Conservation (phyloP, 2,888 invertebrate species). For the Mesochorus sp. region DNA sequence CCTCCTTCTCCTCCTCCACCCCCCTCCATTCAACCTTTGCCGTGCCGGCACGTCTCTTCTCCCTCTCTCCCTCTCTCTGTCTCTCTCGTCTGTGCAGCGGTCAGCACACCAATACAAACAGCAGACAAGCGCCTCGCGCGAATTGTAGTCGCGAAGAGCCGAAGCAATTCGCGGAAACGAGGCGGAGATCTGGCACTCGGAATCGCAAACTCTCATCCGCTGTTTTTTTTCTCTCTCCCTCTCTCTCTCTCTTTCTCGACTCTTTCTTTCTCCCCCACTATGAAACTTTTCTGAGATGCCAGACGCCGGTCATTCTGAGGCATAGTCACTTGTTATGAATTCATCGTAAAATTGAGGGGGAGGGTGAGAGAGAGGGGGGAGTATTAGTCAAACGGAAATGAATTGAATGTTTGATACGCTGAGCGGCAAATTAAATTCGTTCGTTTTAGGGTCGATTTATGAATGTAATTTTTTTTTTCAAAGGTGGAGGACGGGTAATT, state of each 20-base stretch:
- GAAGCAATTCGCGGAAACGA: conserved; percentile 58
- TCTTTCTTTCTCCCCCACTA: neutral
- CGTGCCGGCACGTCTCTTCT: conserved; percentile 11
- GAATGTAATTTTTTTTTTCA: too few species aligned
- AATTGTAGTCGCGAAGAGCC: conserved; percentile 24
- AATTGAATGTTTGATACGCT: neutral
- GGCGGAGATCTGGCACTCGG: conserved; percentile 56
- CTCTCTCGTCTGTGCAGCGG: conserved; percentile 27
- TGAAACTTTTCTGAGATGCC: conserved; percentile 17
- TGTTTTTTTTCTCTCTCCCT: neutral
- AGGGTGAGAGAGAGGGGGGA: too few species aligned
- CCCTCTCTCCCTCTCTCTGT: conserved; percentile 12
- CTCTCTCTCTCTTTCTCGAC: neutral
- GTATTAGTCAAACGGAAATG: conserved; percentile 24
- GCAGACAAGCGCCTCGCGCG: conserved; percentile 55
- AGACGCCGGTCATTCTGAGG: conserved; percentile 27
- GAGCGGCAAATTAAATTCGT: neutral
- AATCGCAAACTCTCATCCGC: conserved; percentile 32
- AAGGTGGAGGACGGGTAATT: too few species aligned
- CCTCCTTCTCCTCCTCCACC: conserved; percentile 10
- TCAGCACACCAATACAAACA: conserved; percentile 18
- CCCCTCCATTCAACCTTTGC: too few species aligned
- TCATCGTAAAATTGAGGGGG: too few species aligned
- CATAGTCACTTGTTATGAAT: conserved; percentile 4
- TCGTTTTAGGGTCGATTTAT: neutral